Base-by-base conservation (phyloP, 2,113 vertebrate species). In the Prunella fulvescens region DNA sequence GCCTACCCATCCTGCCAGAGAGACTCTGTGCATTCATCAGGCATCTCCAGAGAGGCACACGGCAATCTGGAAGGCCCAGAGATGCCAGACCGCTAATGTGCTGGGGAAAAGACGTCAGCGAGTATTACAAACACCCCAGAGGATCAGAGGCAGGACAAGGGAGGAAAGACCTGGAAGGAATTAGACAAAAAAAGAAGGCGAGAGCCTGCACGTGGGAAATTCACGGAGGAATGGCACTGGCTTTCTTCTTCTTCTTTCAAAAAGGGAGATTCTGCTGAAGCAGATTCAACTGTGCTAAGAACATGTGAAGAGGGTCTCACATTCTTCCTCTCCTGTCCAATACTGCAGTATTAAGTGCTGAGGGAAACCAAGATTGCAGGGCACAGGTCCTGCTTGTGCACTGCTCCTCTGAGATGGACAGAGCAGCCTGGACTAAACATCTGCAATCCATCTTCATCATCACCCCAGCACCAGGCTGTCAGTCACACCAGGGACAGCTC, bases 1-100 rank as follows among this genome's bases (percentile, higher is more conserved):
- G 81, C 94, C 93, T 91, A 91, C 86, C 92, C 86, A 92, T 77
- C 90, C 88, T 95, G 88, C 91, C 28, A 0, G 92, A 81, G 88
- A 95, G 95, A 86, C 92, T 95, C 71, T 15, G 67, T 88, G 91
- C 88, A 92, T 92, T 94, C 92, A 89, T 84, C 91, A 94, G 64
- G 92, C 95, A 93, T 88, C 94, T 94, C 96, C 72, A 92, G 95
- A 90, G 93, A 95, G 90, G 87, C 87, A 91, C 93, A 90, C 2
- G 12, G 90, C 93, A 90, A 96, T 95, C 95, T 93, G 95, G 90
- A 94, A 95, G 81, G 88, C 90, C 85, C 88, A 78, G 93, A 93
- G 93, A 96, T 72, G 96, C 95, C 93, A 94, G 84, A 94, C 90
- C 31, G 12, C 57, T 94, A 90, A 95, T 78, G 82, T 90, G 69